Evolutionary conservation across 2,888 invertebrate genomes (phyloP).

Genomic region (Andrena minutula): DNA sequence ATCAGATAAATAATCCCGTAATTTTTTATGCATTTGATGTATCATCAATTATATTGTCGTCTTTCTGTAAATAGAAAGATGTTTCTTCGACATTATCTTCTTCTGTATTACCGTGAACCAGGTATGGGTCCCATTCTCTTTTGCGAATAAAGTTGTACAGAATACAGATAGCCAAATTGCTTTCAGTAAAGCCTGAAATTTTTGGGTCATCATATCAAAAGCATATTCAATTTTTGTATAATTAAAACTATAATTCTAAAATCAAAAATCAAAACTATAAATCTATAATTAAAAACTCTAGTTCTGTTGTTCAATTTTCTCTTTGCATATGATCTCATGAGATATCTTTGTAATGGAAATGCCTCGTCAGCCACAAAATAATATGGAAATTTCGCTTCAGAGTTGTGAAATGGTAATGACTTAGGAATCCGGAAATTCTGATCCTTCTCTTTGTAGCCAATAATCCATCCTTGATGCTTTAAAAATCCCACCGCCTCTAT

Average conservation of each 20-base stretch:
- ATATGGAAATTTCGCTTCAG: slow-evolving; percentile 1
- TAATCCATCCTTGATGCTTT: neutral
- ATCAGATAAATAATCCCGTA: neutral
- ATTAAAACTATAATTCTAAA: too few relatives aligned
- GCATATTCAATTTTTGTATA: neutral
- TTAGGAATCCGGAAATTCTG: neutral
- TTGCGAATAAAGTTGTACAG: neutral
- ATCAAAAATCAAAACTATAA: too few relatives aligned
- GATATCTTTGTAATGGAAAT: slow-evolving; percentile 1
- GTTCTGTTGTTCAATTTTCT: neutral
- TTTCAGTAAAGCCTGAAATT: neutral
- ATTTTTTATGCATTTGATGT: neutral
- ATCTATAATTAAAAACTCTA: slow-evolving; percentile 1
- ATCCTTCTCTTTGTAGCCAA: slow-evolving; percentile 1
- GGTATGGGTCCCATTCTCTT: neutral
- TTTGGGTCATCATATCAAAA: neutral
- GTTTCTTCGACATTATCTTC: neutral
- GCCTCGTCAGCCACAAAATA: slow-evolving; percentile 4
- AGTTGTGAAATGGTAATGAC: neutral
- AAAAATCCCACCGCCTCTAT: neutral
- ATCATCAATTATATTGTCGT: neutral
- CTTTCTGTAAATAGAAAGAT: neutral
- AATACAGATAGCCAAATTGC: neutral
- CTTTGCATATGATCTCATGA: neutral
- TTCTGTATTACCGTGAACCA: neutral